Base-by-base conservation (phyloP, 1,140 invertebrate genomes). In the Latrodectus geometricus region DNA sequence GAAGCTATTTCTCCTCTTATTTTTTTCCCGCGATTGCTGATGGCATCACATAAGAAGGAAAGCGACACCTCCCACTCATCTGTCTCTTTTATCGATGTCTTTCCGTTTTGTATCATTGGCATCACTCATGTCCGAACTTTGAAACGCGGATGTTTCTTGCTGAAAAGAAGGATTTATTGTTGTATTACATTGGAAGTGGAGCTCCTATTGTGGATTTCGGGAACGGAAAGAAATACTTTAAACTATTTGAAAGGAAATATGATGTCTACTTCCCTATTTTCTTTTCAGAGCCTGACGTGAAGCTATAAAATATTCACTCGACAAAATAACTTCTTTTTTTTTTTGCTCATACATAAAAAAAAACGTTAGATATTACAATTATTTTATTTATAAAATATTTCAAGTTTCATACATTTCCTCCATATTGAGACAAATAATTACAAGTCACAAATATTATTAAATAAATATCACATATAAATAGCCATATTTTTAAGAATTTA, bases 11-110 rank as follows among this genome's bases (percentile, higher is more conserved):
- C 76, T 48, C 35, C 35, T 35, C 35, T 35, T 35, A 35, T 35
- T 70, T 79, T 79, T 79, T 52, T 52, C 17, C 77, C 50, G 35
- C 20, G 23, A 54, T 48, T 49, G 72, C 48, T 73, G 72, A 73
- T 73, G 66, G 14, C n/a, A 80, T 80, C 66, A 70, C n/a, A 21
- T 69, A 70, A 50, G 66, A 49, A 54, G 66, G 65, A 69, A 66
- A 80, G 48, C n/a, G 78, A 80, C 66, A 70, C 78, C 68, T 52
- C 68, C 78, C 78, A 70, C 78, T 80, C 78, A 70, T 73, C 72
- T 49, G 72, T 73, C 72, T 73, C 76, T 70, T 61, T 80, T 73
- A 73, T 73, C 48, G 48, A 15, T 21, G 21, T n/a, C 20, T 69
- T 69, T 23, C 9, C 68, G 54, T 61, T 61, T 23, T n/a, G 68